Evolutionary conservation across 35 echinoderm and acorn worm genomes (phyloP).

Genomic region (Acanthaster planci): DNA sequence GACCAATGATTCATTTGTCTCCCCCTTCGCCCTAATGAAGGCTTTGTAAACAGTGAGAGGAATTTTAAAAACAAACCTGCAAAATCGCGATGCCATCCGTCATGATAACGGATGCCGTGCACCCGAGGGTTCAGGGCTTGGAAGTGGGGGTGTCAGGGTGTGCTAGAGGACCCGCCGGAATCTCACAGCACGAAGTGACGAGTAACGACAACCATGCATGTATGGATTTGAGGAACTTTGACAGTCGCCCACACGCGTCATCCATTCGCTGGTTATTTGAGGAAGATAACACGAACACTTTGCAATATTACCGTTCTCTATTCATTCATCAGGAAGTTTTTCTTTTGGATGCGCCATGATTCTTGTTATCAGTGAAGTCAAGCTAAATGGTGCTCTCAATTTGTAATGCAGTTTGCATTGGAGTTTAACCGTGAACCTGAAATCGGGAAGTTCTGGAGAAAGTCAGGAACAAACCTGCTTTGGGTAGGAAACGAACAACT

Average conservation of each 20-base stretch:
- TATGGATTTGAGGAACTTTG: background rate
- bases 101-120: background rate
- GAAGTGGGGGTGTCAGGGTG: background rate
- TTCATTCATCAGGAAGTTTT: too few relatives aligned
- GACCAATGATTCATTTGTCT: background rate
- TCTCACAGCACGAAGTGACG: background rate
- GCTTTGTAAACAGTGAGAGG: constrained; percentile 4
- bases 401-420: too few relatives aligned
- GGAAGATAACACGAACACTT: too few relatives aligned
- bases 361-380: too few relatives aligned
- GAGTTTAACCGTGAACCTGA: too few relatives aligned
- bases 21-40: background rate
- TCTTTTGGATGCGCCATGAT: too few relatives aligned
- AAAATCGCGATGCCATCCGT: background rate
- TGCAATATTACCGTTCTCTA: too few relatives aligned
- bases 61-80: constrained; percentile 10
- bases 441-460: too few relatives aligned
- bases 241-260: background rate
- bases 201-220: background rate
- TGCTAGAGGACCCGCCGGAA: background rate
- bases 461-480: too few relatives aligned
- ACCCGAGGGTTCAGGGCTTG: background rate
- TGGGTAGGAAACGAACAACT: too few relatives aligned
- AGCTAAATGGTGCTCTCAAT: too few relatives aligned
- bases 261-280: too few relatives aligned